Base-by-base conservation (phyloP, 1,140 invertebrate genomes). In the Cepaea nemoralis region DNA sequence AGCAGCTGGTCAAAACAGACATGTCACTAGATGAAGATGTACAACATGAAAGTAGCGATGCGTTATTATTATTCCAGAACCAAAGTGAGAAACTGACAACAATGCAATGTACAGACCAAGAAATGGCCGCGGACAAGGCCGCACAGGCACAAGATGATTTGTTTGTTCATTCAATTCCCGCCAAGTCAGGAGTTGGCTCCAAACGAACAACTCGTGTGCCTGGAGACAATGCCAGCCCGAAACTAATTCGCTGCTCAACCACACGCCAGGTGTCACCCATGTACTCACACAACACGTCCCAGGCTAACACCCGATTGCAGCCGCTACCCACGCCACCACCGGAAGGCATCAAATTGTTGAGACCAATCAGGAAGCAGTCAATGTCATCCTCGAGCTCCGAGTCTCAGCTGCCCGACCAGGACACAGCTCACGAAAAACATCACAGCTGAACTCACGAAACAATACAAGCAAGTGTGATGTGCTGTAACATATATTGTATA, bases 271-370 rank as follows among this genome's bases (percentile, higher is more conserved):
- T 77, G 12, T 77, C 75, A 16, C 75, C 75, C 55, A 77, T 77
- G 75, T 77, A 77, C 27, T 2, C 31, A 22, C 35, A 33, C 24
- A 63, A 35, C 33, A 2, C n/a, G 5, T 37, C 75, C 0, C 73
- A 45, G 42, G 22, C 31, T 2, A 42, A 19, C 24, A 42, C 14
- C n/a, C 31, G 50, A n/a, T 40, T 66, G 14, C 45, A 55, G 22
- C 75, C 75, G 1, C 55, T 77, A 35, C 75, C 75, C 33, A 77
- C 75, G 3, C 75, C 75, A 50, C 75, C 75, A 63, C 75, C 75
- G 6, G 75, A 66, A 42, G 75, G 75, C 31, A 55, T 31, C 37
- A 77, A 59, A 45, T 19, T 24, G 1, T 45, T 74, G 12, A 74
- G 71, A 50, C 42, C 39, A 5, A 40, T 39, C 37, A 70, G 39